Evolutionary conservation across 92 coral and sea anemone species (phyloP), one percentile per base, ranked within the genome.

Genomic region (Plumapathes pennacea): DNA sequence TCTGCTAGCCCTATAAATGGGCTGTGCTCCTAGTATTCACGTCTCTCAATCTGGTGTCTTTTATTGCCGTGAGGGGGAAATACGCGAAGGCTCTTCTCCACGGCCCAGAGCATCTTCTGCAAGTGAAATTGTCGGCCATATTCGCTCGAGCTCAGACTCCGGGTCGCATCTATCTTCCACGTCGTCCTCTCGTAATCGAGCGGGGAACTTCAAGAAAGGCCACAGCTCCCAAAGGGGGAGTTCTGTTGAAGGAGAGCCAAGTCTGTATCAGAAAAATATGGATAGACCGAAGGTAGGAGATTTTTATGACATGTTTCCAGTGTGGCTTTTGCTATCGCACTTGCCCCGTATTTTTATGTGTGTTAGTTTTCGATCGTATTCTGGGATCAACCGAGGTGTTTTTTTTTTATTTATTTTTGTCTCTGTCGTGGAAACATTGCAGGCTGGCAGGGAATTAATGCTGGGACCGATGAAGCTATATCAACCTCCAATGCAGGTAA

Each of bases 21-120:
- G 99, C 90, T 94, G 99, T 89, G 99, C 99, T 74, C 99, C 99
- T 94, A 89, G 97, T 37, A 94, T 94, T 17, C 99, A 94, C 96
- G 95, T 94, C 43, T 94, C 99, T 30, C 99, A 94, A 80, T 81
- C 89, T 67, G 96, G 99, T 58, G 89, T 94, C 62, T 95, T 94
- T 29, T 78, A 78, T 78, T 78, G 85, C 51, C 86, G 97, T 57
- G 95, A 90, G n/a, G n/a, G n/a, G 63, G 89, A 87, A 59, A 82
- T 89, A 29, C 88, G 96, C 50, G 98, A 94, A 64, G 81, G 96
- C 32, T 85, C 99, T 7, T 88, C 96, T 64, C 89, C 99, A 29
- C 74, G 96, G 69, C 94, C 97, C 14, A 72, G 91, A 60, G 95
- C 89, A 23, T 94, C 99, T 64, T 89, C 97, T 20, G 89, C 96